These are phyloP conservation scores for Psittacula derbiana DNA, from an alignment of 2,797 vertebrate genomes.

Conservation along the genomic window DNA sequence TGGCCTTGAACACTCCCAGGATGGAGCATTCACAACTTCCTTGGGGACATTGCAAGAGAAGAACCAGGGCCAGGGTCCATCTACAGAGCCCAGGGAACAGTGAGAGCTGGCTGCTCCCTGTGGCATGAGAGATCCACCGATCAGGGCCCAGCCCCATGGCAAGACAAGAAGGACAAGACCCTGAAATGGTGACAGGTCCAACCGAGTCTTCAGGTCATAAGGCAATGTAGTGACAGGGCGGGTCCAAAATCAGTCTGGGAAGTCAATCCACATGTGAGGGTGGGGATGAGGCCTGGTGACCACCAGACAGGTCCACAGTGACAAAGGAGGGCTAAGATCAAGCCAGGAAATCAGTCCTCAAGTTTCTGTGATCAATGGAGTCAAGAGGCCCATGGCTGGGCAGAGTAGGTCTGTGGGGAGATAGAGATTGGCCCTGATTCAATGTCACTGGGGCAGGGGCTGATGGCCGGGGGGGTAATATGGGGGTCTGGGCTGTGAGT, in stretches of 20 bases:
- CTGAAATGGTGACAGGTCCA: neutral
- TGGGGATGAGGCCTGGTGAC: neutral
- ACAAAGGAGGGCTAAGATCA: neutral
- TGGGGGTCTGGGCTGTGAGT: neutral
- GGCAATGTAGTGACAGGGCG: neutral
- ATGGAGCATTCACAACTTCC: neutral
- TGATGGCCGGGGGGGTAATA: fast-evolving
- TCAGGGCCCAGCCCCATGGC: neutral
- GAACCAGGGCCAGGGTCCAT: neutral
- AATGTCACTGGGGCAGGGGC: neutral
- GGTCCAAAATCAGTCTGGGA: neutral
- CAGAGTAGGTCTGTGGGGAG: neutral
- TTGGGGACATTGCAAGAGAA: neutral
- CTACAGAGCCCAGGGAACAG: neutral
- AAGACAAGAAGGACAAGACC: neutral
- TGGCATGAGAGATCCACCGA: neutral
- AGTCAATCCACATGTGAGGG: neutral
- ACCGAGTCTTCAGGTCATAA: neutral
- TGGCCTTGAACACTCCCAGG: neutral
- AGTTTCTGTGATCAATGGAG: neutral
- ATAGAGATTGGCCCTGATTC: neutral
- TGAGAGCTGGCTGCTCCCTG: neutral
- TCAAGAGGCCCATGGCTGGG: neutral
- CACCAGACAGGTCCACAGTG: neutral
- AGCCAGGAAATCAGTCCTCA: neutral